phyloP scores from a whole-genome alignment of 92 coral and sea anemone genomes.

The Porites evermanni region DNA sequence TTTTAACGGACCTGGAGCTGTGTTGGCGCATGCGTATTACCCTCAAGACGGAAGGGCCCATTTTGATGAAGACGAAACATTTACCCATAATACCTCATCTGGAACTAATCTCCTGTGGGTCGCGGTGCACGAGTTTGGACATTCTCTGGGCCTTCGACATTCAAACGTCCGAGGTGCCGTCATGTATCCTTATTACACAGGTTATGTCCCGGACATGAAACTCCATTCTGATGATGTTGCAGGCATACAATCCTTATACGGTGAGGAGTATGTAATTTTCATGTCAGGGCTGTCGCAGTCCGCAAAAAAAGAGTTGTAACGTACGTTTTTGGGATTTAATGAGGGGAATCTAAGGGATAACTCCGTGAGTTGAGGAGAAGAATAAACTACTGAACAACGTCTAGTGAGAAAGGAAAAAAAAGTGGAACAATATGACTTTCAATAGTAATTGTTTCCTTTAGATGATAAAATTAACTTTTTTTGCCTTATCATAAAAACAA shows the following conservation, averaged over 20 bases:
- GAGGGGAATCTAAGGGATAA: neutral
- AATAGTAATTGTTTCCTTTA: too few species aligned
- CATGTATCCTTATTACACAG: constrained; percentile 76
- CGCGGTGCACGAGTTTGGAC: constrained; percentile 82
- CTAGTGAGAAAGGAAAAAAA: too few species aligned
- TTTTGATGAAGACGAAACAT: constrained; percentile 77
- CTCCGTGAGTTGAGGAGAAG: neutral
- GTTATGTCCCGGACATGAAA: constrained; percentile 62
- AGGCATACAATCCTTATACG: constrained; percentile 81
- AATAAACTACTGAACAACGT: too few species aligned
- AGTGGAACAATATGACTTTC: too few species aligned
- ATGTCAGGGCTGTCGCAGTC: too few species aligned
- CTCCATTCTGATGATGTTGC: constrained; percentile 72
- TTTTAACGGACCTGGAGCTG: constrained; percentile 71
- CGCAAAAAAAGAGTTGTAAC: neutral
- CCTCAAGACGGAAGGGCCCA: constrained; percentile 82
- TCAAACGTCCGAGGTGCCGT: constrained; percentile 67
- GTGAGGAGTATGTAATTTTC: constrained; percentile 25
- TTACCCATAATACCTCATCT: constrained; percentile 23
- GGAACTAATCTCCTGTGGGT: constrained; percentile 62
- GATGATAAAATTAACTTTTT: too few species aligned
- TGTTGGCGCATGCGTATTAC: constrained; percentile 84
- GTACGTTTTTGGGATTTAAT: too few species aligned
- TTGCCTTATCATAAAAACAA: too few species aligned
- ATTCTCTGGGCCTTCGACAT: constrained; percentile 71